Percentiles rank a stretch among this genome's conserved stretches.
These are phyloP conservation scores for Channa maculata DNA, from an alignment of 2,113 vertebrate genomes.

Conservation along the genomic window DNA sequence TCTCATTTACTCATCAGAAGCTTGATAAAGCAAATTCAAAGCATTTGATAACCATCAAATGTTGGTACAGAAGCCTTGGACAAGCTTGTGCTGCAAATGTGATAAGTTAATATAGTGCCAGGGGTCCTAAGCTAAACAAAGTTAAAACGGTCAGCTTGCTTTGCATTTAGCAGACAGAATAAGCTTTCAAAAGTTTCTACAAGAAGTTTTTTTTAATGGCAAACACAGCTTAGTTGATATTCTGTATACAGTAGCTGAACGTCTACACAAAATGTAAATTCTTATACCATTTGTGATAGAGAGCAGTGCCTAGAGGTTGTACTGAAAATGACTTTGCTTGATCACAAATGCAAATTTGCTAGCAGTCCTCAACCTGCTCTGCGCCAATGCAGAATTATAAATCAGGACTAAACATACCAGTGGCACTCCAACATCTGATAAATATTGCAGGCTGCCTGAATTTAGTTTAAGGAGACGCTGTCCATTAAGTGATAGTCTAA, in stretches of 20 bases:
- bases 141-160: too few species aligned
- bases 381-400: conserved; percentile 7
- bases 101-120: too few species aligned
- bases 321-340: conserved; percentile 23
- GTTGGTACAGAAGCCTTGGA: not conserved
- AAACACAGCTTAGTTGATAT: too few species aligned
- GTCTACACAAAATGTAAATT: not conserved
- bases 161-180: too few species aligned
- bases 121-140: too few species aligned
- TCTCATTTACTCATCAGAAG: conserved; percentile 23
- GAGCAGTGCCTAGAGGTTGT: conserved; percentile 6
- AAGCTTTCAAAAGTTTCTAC: too few species aligned
- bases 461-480: conserved; percentile 23
- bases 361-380: not conserved
- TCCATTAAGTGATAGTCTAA: conserved; percentile 30
- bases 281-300: conserved; percentile 5
- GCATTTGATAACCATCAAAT: not conserved
- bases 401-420: conserved; percentile 4
- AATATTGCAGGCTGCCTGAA: not conserved
- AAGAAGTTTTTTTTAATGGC: too few species aligned
- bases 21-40: conserved; percentile 23
- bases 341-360: conserved; percentile 25
- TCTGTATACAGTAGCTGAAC: too few species aligned
- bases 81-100: not conserved
- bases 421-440: conserved; percentile 19